Evolutionary conservation across 2,113 vertebrate genomes (phyloP).

Genomic region (Rostratula benghalensis): DNA sequence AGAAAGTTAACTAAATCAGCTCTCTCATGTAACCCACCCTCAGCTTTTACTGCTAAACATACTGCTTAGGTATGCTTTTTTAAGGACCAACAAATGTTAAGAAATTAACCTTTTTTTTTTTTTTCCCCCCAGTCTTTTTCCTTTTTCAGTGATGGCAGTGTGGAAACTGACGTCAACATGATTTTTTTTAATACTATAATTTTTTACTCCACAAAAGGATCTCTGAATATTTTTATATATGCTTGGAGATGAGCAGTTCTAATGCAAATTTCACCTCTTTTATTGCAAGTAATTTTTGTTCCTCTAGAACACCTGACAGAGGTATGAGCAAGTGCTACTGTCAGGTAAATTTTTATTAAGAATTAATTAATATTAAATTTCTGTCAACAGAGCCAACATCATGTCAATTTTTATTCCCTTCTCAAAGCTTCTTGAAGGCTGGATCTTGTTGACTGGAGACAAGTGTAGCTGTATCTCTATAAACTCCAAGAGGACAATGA

Average conservation of each 20-base stretch:
- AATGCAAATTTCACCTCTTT: not conserved
- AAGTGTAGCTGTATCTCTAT: accelerated
- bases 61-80: not conserved
- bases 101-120: not conserved
- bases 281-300: not conserved
- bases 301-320: not conserved
- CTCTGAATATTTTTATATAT: not conserved
- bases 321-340: not conserved
- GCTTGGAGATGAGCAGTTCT: not conserved
- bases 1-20: not conserved
- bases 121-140: not conserved
- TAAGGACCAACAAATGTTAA: not conserved
- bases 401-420: not conserved
- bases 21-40: not conserved
- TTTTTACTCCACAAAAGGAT: not conserved
- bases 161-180: not conserved
- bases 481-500: not conserved
- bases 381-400: not conserved
- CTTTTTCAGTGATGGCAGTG: not conserved
- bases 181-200: not conserved
- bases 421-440: not conserved
- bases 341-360: not conserved
- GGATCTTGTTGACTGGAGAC: not conserved
- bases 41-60: not conserved
- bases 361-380: not conserved